Evolutionary conservation across 2,113 vertebrate species (phyloP).

Genomic region (Chitala chitala): DNA sequence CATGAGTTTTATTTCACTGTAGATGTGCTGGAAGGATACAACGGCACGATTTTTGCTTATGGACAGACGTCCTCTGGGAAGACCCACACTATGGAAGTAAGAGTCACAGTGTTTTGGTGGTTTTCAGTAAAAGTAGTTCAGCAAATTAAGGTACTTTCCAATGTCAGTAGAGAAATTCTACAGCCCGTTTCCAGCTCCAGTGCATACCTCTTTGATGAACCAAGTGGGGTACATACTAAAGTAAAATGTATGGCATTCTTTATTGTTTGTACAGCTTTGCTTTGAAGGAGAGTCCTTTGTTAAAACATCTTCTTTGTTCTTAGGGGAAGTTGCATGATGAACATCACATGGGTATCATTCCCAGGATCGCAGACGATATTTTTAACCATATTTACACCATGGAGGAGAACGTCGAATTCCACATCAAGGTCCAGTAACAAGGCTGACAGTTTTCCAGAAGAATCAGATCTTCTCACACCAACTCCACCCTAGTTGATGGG

Average conservation of each 20-base stretch:
- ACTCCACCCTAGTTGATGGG: not conserved
- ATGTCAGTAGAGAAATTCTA: no score
- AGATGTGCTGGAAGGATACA: conserved; percentile 89
- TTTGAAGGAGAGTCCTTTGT: no score
- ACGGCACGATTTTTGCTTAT: conserved; percentile 90
- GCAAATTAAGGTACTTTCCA: no score
- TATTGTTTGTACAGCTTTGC: no score
- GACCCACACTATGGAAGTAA: conserved; percentile 93
- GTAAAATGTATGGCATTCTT: no score
- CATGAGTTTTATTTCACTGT: conserved; percentile 6
- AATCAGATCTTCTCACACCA: not conserved
- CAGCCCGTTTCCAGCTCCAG: no score
- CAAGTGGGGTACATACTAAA: no score
- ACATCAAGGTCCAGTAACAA: conserved; percentile 75
- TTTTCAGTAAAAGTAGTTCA: not conserved
- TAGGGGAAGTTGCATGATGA: conserved; percentile 86
- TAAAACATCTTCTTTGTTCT: not conserved
- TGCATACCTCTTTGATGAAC: no score
- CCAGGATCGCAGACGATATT: conserved; percentile 87
- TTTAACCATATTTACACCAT: conserved; percentile 93
- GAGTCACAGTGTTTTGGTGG: not conserved
- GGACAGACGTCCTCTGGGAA: conserved; percentile 93
- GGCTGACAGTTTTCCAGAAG: not conserved
- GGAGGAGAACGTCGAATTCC: conserved; percentile 94
- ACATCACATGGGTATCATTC: conserved; percentile 91